phyloP scores from a whole-genome alignment of 92 coral and sea anemone species.

The Phenganax subtilis region DNA sequence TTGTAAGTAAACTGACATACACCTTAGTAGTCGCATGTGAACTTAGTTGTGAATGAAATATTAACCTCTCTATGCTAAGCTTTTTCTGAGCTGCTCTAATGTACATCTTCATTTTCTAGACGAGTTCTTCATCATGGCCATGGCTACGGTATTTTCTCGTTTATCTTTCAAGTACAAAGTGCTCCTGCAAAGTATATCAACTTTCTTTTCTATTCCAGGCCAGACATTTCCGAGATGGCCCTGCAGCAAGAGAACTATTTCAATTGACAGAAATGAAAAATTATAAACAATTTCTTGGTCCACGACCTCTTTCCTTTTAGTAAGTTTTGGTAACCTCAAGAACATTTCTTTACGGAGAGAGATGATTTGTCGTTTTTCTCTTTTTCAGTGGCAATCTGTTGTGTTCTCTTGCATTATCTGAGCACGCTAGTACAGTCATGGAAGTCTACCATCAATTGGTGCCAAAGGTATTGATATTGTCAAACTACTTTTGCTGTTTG shows the following conservation, averaged over 20 bases:
- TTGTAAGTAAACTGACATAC: conserved; percentile 9
- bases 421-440: conserved; percentile 33
- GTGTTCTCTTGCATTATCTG: conserved; percentile 38
- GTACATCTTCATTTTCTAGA: conserved; percentile 45
- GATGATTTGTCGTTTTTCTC: background rate
- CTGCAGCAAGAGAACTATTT: conserved; percentile 56
- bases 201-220: conserved; percentile 43
- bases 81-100: background rate
- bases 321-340: conserved; percentile 31
- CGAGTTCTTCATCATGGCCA: conserved; percentile 62
- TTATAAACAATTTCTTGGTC: conserved; percentile 51
- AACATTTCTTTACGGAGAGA: background rate
- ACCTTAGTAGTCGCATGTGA: background rate
- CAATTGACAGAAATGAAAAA: conserved; percentile 51
- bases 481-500: background rate
- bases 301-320: conserved; percentile 61
- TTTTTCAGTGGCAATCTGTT: conserved; percentile 24
- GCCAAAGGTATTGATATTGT: conserved; percentile 10
- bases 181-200: background rate
- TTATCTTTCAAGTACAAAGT: background rate
- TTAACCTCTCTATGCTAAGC: too few relatives aligned
- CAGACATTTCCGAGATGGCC: conserved; percentile 53
- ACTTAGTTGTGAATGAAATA: too few relatives aligned
- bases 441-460: conserved; percentile 29
- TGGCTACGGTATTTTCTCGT: conserved; percentile 56